A percentile compares a stretch with the other conserved stretches of the same genome.
Conservation (phyloP, 2,113 vertebrate genomes). For the Catharus minimus region DNA sequence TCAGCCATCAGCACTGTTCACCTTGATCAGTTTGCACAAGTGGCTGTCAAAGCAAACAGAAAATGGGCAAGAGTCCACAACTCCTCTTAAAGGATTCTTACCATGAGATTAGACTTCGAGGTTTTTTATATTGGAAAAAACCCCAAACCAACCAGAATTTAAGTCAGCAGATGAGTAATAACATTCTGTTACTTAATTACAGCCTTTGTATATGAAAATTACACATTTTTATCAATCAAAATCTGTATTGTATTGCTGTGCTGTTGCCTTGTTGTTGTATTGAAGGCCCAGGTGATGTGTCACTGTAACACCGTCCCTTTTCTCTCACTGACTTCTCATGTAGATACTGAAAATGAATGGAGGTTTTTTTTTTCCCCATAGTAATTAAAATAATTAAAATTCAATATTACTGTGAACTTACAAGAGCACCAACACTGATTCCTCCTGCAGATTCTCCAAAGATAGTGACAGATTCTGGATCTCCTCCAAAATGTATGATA, state of each 20-base stretch:
- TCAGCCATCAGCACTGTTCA: background rate
- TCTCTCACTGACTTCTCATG: background rate
- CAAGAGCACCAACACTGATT: constrained; percentile 81
- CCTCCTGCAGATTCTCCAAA: constrained; percentile 89
- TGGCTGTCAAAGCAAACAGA: background rate
- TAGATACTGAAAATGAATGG: background rate
- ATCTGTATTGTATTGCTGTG: background rate
- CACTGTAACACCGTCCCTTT: background rate
- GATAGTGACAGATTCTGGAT: constrained; percentile 84
- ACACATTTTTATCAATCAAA: background rate
- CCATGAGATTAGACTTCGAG: accelerated
- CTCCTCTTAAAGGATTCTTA: background rate
- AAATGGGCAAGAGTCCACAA: background rate
- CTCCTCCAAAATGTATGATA: constrained; percentile 85
- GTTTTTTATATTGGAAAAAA: background rate
- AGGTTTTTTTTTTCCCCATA: accelerated
- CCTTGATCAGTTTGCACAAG: background rate
- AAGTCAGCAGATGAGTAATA: background rate
- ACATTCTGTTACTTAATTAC: background rate
- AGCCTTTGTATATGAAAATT: background rate
- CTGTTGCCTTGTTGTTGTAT: background rate
- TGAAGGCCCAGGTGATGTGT: background rate
- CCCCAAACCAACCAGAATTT: background rate
- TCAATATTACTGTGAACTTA: constrained; percentile 36
- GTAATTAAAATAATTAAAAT: background rate